Base-by-base conservation (phyloP, 2,888 invertebrate species). In the Leucophenga maculata region DNA sequence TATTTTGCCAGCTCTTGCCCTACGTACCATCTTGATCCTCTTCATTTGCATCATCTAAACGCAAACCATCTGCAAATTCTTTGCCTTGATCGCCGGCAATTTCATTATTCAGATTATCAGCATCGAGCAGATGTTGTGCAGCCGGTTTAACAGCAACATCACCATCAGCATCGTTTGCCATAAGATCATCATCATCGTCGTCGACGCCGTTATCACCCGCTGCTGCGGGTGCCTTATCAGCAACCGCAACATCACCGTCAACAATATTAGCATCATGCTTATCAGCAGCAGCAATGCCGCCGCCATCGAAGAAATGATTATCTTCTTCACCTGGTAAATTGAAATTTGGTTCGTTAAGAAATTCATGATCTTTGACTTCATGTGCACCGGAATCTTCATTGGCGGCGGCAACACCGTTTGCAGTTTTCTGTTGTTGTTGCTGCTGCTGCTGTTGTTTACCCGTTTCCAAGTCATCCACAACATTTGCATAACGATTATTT, bases 1-100 rank as follows among this genome's bases (percentile, higher is more conserved):
- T 32, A 31, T 6, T 31, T 4, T 59, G 0, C 1, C n/a, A 26
- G 50, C 18, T 13, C 44, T 26, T 26, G 50, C 16, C 9, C 13
- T 44, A 76, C 75, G 82, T 82, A 90, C 90, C 90, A 82, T 90
- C 90, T 77, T 90, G 90, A 71, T 89, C 90, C 66, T 86, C 86
- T 64, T 88, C 88, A 55, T 85, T 82, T 71, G 80, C 87, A 70
- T 88, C 88, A 69, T 89, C 89, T 52, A 88, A 76, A 73, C 87
- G 88, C 68, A 89, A 79, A 39, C 86, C 87, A 69, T 89, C 88
- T n/a, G 73, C 72, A 77, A 86, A 82, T 68, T 89, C 86, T 73
- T 89, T 89, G 39, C 88, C 88, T 69, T 89, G 89, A 75, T 89
- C 89, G 20, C 86, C 88, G 32, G 86, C 88, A n/a, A 89, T 88